Evolutionary conservation across 2,888 invertebrate genomes (phyloP).

Genomic region (Hypselothyrea guttata): DNA sequence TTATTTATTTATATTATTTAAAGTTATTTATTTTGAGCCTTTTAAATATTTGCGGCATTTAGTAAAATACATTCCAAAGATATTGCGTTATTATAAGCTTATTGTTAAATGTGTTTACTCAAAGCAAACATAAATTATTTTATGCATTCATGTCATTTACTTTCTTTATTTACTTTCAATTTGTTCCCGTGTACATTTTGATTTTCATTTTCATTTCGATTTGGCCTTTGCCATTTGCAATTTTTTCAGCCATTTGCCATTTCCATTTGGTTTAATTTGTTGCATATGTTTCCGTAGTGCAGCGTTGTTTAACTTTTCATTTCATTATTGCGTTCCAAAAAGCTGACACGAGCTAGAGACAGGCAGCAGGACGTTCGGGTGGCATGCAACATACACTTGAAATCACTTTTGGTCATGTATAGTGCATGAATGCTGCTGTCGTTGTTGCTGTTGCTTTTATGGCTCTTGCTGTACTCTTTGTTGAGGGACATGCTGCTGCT

Average conservation of each 20-base stretch:
- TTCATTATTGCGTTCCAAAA: conserved; percentile 54
- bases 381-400: conserved; percentile 31
- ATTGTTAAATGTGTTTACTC: no score
- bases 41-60: no score
- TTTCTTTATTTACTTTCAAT: not conserved
- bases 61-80: no score
- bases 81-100: no score
- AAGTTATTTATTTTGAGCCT: no score
- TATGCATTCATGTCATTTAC: no score
- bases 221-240: conserved; percentile 20
- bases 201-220: conserved; percentile 20
- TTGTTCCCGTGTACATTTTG: not conserved
- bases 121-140: no score
- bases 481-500: conserved; percentile 32
- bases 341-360: conserved; percentile 20
- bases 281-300: conserved; percentile 28
- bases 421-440: conserved; percentile 17
- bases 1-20: no score
- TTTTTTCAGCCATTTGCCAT: conserved; percentile 16
- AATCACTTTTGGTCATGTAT: conserved; percentile 58
- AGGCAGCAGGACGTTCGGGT: conserved; percentile 2
- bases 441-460: conserved; percentile 6
- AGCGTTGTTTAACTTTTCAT: conserved; percentile 60
- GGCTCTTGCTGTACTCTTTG: conserved; percentile 28
- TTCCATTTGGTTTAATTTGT: conserved; percentile 49